Conservation (phyloP, 2,797 vertebrate species). For the Sebastes oblongus region DNA sequence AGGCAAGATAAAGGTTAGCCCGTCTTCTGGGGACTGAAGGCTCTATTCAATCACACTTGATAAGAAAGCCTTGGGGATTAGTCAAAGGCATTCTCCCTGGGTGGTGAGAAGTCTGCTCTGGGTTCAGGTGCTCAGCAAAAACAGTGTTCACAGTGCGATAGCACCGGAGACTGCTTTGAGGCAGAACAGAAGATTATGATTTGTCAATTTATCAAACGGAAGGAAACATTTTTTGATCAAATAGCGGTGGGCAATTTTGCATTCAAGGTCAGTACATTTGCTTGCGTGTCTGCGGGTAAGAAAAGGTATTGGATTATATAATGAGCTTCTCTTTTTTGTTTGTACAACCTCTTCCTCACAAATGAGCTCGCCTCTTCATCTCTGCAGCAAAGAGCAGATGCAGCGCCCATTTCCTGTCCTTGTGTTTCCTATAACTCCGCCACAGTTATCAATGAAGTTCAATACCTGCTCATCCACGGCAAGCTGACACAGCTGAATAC, state of each 20-base stretch:
- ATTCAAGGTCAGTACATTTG: slow-evolving; percentile 65
- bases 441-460: slow-evolving; percentile 48
- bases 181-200: slow-evolving; percentile 61
- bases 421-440: slow-evolving; percentile 41
- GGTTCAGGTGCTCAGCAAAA: slow-evolving; percentile 65
- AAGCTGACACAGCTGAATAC: slow-evolving; percentile 52
- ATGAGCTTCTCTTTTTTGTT: slow-evolving; percentile 45
- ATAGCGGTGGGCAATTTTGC: slow-evolving; percentile 28
- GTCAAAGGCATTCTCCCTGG: slow-evolving; percentile 66
- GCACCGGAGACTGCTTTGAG: slow-evolving; percentile 50
- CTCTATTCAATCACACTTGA: slow-evolving; percentile 74
- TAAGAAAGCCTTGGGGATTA: slow-evolving; percentile 73
- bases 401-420: slow-evolving; percentile 26
- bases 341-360: slow-evolving; percentile 40
- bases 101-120: slow-evolving; percentile 53
- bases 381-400: slow-evolving; percentile 32
- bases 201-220: slow-evolving; percentile 54
- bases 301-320: slow-evolving; percentile 52
- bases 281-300: slow-evolving; percentile 18
- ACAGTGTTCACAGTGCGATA: slow-evolving; percentile 60
- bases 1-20: slow-evolving; percentile 65
- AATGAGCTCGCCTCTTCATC: slow-evolving; percentile 50
- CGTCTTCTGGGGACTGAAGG: slow-evolving; percentile 64
- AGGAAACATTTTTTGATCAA: slow-evolving; percentile 56
- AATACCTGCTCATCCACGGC: slow-evolving; percentile 42